Evolutionary conservation across 64 coral and sea anemone species (phyloP).

Genomic region (Montipora sp.): DNA sequence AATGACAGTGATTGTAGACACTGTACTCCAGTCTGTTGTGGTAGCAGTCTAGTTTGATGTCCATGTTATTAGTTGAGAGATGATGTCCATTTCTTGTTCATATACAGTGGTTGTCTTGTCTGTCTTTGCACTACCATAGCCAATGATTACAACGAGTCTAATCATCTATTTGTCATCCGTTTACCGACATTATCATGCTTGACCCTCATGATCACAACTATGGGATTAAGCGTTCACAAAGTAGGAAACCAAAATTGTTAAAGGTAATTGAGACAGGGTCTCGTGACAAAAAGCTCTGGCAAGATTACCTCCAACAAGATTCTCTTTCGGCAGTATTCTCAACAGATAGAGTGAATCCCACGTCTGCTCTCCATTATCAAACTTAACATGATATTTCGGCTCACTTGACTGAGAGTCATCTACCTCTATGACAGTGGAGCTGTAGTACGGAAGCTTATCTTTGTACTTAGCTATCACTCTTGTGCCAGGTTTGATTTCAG

Average conservation of each 20-base stretch:
- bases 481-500: conserved; percentile 63
- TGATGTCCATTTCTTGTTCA: no score
- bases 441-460: conserved; percentile 48
- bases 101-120: no score
- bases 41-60: no score
- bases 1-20: no score
- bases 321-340: conserved; percentile 66
- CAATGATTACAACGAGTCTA: no score
- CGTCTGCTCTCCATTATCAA: conserved; percentile 76
- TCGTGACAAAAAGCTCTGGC: background rate
- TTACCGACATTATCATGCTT: no score
- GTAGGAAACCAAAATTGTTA: background rate
- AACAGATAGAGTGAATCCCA: conserved; percentile 61
- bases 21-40: no score
- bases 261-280: background rate
- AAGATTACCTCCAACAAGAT: conserved; percentile 68
- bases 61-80: no score
- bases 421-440: conserved; percentile 39
- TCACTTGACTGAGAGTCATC: conserved; percentile 56
- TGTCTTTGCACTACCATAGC: no score
- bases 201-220: background rate
- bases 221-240: background rate
- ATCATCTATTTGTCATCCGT: no score
- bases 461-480: conserved; percentile 82
- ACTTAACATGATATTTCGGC: conserved; percentile 63